Evolutionary conservation across 2,113 vertebrate genomes (phyloP), one percentile per base, ranked within the genome.

Genomic region (Mirza zaza): DNA sequence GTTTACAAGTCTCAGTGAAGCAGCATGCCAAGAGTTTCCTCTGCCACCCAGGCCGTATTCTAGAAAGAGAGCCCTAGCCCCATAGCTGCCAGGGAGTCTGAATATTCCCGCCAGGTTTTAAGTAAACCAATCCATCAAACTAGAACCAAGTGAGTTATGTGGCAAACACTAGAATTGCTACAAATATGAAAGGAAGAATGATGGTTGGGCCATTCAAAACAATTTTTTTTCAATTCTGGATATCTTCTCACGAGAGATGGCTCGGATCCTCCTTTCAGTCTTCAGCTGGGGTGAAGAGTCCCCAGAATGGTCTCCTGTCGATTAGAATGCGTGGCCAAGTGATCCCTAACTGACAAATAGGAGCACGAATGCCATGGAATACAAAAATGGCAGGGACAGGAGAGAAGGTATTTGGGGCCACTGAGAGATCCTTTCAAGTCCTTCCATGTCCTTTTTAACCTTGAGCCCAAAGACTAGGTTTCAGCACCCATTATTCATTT

Each of bases 1-100:
- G 93, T 96, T 97, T 96, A 91, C 89, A 89, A 79, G 63, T n/a
- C 68, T 87, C 82, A 29, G 68, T 13, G 39, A 95, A 90, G 80
- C 50, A 34, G 11, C 79, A 29, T 48, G 81, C 96, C 97, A 89
- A 89, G 42, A 23, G 36, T 84, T 73, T 85, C 65, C 79, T 86
- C 76, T 61, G 67, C 81, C 42, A 75, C 86, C 73, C 83, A 95
- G 82, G 52, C 91, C 20, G 25, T 25, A 13, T 29, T 87, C 87
- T 67, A n/a, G 32, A 67, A 34, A 70, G 59, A 73, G 13, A 87
- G 59, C 15, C 61, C 29, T 4, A 73, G 84, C 8, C 57, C 91
- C 87, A 63, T 27, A 81, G 11, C 45, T 95, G 90, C 87, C 87
- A 63, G 67, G 34, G 68, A 91, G 32, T 20, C 10, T 80, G 48